These are phyloP conservation scores for Micropterix aruncella DNA, from an alignment of 2,888 invertebrate species.

Conservation along the genomic window DNA sequence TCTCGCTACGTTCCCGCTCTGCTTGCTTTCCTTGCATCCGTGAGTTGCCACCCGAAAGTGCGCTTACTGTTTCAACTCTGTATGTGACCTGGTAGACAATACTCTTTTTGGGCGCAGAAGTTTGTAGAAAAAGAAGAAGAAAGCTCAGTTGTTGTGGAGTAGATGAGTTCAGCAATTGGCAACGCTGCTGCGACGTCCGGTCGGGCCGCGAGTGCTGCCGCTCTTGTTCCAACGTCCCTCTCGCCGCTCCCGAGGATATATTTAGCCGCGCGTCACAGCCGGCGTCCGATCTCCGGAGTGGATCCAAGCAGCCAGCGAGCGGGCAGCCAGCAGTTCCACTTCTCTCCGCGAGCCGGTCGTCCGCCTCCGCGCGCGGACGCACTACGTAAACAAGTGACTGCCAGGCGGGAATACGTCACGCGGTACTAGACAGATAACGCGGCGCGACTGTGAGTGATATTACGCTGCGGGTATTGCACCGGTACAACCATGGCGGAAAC, in stretches of 20 bases:
- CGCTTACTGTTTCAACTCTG: too few relatives aligned
- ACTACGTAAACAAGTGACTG: not conserved
- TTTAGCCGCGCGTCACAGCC: not conserved
- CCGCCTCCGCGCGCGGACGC: not conserved
- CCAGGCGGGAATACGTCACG: constrained; percentile 1
- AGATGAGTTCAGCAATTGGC: too few relatives aligned
- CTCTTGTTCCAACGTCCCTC: not conserved
- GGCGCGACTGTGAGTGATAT: constrained; percentile 29
- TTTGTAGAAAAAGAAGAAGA: too few relatives aligned
- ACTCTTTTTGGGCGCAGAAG: too few relatives aligned
- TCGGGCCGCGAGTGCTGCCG: not conserved
- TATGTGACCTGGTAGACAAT: too few relatives aligned
- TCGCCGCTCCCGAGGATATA: not conserved
- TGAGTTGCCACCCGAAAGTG: too few relatives aligned
- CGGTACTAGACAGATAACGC: constrained; percentile 17
- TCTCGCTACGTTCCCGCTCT: too few relatives aligned
- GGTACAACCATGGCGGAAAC: constrained; percentile 48
- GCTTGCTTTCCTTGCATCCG: too few relatives aligned
- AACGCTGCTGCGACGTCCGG: not conserved
- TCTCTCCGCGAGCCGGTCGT: not conserved
- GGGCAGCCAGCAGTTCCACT: not conserved
- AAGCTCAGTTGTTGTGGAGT: too few relatives aligned
- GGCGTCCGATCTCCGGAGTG: too few relatives aligned
- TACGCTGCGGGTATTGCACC: constrained; percentile 33
- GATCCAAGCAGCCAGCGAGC: not conserved